Evolutionary conservation across 2,113 vertebrate genomes (phyloP).

Genomic region (Eolophus roseicapilla): DNA sequence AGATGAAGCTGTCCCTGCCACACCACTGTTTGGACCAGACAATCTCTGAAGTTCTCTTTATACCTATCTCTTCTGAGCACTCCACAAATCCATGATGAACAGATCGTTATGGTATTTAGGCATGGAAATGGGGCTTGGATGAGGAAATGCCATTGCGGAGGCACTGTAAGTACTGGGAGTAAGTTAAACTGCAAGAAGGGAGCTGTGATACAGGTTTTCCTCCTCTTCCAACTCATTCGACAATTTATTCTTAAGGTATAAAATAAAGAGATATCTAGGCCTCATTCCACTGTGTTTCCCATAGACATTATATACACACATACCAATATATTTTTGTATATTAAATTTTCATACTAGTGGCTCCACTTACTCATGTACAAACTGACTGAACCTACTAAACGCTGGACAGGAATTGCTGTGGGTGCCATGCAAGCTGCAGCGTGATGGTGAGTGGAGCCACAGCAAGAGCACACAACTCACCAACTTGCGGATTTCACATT

Average conservation of each 20-base stretch:
- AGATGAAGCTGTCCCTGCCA: background rate
- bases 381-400: background rate
- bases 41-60: background rate
- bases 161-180: background rate
- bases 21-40: background rate
- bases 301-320: background rate
- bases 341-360: background rate
- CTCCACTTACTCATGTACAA: rapidly evolving
- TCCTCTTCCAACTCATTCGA: background rate
- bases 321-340: background rate
- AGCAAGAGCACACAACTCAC: slow-evolving; percentile 33
- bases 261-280: background rate
- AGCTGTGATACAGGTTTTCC: background rate
- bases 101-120: background rate
- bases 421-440: background rate
- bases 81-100: background rate
- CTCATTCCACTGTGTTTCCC: background rate
- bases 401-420: background rate
- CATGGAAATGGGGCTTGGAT: background rate
- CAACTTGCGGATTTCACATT: slow-evolving; percentile 98
- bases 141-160: background rate
- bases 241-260: background rate
- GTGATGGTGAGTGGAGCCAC: rapidly evolving
- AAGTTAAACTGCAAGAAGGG: background rate
- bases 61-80: background rate